Evolutionary conservation across 2,888 invertebrate species (phyloP), one percentile per base, ranked within the genome.

Genomic region (Amblyjoppa fuscipennis): DNA sequence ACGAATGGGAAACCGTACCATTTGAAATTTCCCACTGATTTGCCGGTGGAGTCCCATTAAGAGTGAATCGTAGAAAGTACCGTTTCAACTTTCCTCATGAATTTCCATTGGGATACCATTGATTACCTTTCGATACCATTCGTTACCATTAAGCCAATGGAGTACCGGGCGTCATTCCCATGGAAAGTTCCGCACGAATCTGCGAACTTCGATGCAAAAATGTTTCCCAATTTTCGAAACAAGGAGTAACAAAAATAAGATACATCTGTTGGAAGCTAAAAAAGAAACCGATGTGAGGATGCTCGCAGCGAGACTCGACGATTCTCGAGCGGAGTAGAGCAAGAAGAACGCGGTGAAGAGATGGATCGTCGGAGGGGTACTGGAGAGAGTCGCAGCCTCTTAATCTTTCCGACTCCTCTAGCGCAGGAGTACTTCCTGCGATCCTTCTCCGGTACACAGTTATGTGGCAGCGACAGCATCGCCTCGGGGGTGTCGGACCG

Each of bases 321-420:
- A 77, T 81, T 73, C 56, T 71, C 38, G 75, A 56, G 51, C 49
- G 66, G 51, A 71, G 70, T 66, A 71, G 80, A 71, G 45, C 31
- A 25, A 76, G 68, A 73, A 75, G 74, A 75, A 51, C 34, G 31
- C 20, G 16, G 41, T 28, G 74, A 74, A 45, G 74, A 74, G 61
- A 61, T 45, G 74, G 45, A 74, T 74, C 38, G 59, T 34, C 59
- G 4, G 59, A 13, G 28, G 28, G 16, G 56, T 64, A 4, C 16
- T 13, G 66, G 28, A 74, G 80, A 75, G 53, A 70, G 78, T 74
- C 73, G 76, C 84, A 77, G 76, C 71, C 84, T 81, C 81, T 84
- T 84, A 84, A 84, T 84, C 80, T 84, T 80, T 84, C 81, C 84
- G 41, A 45, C 84, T 59, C 78, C 74, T 71, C 49, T 51, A 49